phyloP scores from a whole-genome alignment of 2,888 invertebrate species.

The Digitonthophagus gazella region DNA sequence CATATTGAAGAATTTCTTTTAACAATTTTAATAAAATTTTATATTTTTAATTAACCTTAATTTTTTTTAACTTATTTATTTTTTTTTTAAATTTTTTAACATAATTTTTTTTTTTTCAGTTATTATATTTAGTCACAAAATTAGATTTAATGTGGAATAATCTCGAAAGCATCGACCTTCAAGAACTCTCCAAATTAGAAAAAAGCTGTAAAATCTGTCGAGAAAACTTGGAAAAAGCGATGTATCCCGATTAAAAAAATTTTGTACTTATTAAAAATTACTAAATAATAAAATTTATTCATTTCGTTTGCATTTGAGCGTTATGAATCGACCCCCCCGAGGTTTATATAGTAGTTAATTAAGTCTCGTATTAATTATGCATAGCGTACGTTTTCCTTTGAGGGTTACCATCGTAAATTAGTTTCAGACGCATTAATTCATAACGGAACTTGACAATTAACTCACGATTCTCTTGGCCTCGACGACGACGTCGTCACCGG shows the following conservation, averaged over 20 bases:
- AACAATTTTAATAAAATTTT: no score
- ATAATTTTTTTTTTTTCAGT: slow-evolving; percentile 37
- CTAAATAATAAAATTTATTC: no score
- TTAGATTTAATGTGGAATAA: slow-evolving; percentile 44
- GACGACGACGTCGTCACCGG: slow-evolving; percentile 42
- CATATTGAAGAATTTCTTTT: neutral
- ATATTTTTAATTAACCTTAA: no score
- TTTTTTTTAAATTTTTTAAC: slow-evolving; percentile 9
- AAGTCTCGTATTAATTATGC: no score
- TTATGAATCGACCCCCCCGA: no score
- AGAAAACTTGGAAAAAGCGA: slow-evolving; percentile 38
- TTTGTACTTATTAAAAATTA: neutral
- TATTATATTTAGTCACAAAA: slow-evolving; percentile 41
- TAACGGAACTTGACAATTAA: slow-evolving; percentile 22
- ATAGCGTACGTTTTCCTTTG: slow-evolving; percentile 34
- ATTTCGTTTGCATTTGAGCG: neutral
- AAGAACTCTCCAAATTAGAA: slow-evolving; percentile 37
- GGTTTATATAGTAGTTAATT: no score
- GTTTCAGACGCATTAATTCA: no score
- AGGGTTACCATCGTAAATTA: no score
- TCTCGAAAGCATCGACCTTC: slow-evolving; percentile 33
- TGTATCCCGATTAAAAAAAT: slow-evolving; percentile 40
- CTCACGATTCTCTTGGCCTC: slow-evolving; percentile 46
- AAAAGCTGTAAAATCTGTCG: slow-evolving; percentile 38
- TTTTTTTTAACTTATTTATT: no score